Conservation (phyloP, 1,140 invertebrate species). For the Zaprionus vittiger region DNA sequence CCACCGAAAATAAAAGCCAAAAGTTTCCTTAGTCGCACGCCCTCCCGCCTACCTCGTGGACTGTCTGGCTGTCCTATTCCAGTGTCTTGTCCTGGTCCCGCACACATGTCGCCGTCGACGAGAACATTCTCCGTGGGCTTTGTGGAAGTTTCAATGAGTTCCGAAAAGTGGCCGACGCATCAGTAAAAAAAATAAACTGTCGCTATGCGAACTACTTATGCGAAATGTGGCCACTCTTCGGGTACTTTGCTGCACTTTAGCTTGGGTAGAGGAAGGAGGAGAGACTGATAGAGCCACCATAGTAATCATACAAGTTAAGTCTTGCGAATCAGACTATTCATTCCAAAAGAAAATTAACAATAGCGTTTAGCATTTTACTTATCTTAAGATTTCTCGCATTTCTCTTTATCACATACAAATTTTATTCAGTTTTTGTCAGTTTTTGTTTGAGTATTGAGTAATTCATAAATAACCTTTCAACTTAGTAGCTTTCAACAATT, state of each 20-base stretch:
- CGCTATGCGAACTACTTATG: neutral
- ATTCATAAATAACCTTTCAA: too few relatives aligned
- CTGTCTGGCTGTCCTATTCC: neutral
- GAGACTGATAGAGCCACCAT: neutral
- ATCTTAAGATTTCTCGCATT: neutral
- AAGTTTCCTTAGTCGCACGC: neutral
- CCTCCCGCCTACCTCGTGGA: too few relatives aligned
- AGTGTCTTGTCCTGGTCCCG: neutral
- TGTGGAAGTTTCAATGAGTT: constrained; percentile 8
- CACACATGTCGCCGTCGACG: neutral
- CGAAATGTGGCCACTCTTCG: constrained; percentile 1
- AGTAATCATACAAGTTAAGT: neutral
- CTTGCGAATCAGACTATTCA: too few relatives aligned
- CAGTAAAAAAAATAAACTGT: neutral
- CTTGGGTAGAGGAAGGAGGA: neutral
- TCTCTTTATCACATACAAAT: too few relatives aligned
- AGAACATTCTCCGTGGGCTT: constrained; percentile 3
- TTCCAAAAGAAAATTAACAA: too few relatives aligned
- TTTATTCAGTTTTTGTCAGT: too few relatives aligned
- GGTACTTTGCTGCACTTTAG: constrained; percentile 4
- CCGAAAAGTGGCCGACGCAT: constrained; percentile 4
- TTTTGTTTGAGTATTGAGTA: too few relatives aligned
- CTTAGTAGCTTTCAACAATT: too few relatives aligned
- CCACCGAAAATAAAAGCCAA: neutral
- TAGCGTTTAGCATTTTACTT: neutral